Percentiles rank a stretch among this genome's conserved stretches.
These are phyloP conservation scores for Saccostrea glomerata DNA, from an alignment of 1,140 invertebrate species.

Conservation along the genomic window DNA sequence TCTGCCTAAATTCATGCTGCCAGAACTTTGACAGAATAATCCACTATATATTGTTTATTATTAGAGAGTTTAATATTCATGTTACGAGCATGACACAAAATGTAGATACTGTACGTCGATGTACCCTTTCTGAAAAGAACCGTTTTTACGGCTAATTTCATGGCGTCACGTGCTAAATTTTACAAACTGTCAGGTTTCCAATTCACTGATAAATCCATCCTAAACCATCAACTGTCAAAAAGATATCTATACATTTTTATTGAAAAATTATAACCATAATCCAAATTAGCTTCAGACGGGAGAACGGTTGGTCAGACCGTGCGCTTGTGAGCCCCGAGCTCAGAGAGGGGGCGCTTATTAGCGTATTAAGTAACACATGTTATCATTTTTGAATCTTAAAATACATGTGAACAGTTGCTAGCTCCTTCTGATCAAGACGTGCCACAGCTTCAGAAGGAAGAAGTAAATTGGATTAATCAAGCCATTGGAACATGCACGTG, in stretches of 20 bases:
- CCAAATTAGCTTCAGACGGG: constrained; percentile 10
- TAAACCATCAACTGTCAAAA: constrained; percentile 19
- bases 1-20: background rate
- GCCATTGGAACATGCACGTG: constrained; percentile 14
- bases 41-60: background rate
- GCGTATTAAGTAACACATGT: constrained; percentile 19
- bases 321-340: background rate
- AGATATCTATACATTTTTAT: constrained; percentile 33
- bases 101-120: background rate
- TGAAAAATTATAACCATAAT: constrained; percentile 33
- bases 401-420: constrained; percentile 14
- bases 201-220: constrained; percentile 3
- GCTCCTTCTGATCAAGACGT: constrained; percentile 4
- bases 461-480: constrained; percentile 29
- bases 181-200: constrained; percentile 23
- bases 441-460: background rate
- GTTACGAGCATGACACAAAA: background rate
- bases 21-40: background rate
- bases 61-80: background rate
- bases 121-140: background rate
- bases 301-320: background rate
- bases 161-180: background rate
- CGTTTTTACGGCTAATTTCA: background rate
- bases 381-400: constrained; percentile 33
- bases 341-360: constrained; percentile 7